phyloP scores from a whole-genome alignment of 2,113 vertebrate species.

The Poecile atricapillus region DNA sequence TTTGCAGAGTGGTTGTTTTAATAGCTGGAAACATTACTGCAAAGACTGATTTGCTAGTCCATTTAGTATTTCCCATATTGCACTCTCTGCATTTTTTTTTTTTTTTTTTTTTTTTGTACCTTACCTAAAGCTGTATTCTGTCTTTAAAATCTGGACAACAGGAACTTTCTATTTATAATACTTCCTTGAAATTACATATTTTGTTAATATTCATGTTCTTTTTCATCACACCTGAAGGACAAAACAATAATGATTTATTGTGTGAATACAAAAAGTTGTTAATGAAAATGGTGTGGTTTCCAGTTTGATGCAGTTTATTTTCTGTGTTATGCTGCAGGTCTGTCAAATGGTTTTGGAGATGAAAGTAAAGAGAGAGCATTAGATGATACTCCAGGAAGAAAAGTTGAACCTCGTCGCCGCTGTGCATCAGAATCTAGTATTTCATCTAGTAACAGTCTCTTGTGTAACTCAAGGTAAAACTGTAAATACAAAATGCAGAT shows the following conservation, averaged over 20 bases:
- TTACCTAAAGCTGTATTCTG: not conserved
- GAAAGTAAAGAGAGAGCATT: conserved; percentile 73
- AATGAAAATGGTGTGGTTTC: not conserved
- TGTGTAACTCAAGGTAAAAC: conserved; percentile 86
- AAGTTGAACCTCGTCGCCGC: conserved; percentile 84
- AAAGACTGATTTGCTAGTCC: not conserved
- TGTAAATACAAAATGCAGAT: not conserved
- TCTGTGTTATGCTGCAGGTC: conserved; percentile 73
- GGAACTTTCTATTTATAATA: not conserved
- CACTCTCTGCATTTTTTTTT: not conserved
- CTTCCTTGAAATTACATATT: not conserved
- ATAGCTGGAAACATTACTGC: not conserved
- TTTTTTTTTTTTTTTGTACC: not conserved
- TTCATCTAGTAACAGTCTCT: conserved; percentile 89
- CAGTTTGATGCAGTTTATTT: conserved; percentile 14
- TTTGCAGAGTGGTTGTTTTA: not conserved
- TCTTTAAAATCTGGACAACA: not conserved
- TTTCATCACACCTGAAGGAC: not conserved
- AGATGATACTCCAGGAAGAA: conserved; percentile 73
- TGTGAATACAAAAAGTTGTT: not conserved
- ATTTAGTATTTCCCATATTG: not conserved
- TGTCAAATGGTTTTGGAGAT: conserved; percentile 87
- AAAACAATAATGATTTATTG: not conserved
- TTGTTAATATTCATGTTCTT: not conserved
- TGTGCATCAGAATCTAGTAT: conserved; percentile 97